Percentiles rank a stretch among this genome's conserved stretches.
Conservation (phyloP, 2,797 vertebrate genomes). For the Esox masquinongy region DNA sequence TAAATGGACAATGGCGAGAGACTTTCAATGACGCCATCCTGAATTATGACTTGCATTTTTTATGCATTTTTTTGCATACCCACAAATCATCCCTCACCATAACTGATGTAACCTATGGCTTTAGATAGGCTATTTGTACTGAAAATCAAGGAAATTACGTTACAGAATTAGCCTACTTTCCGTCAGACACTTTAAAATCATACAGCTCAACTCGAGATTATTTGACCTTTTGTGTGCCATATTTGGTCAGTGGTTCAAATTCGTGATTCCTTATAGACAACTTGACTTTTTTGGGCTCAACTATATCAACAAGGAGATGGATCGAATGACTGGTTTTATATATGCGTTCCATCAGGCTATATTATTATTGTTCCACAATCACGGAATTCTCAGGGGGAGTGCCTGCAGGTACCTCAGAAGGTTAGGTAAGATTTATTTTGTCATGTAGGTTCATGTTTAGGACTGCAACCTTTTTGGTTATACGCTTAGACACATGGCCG, state of each 20-base stretch:
- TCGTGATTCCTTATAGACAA: background rate
- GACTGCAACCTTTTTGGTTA: background rate
- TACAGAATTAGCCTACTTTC: conserved; percentile 2
- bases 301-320: background rate
- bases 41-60: conserved; percentile 74
- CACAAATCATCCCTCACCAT: conserved; percentile 35
- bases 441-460: background rate
- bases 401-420: background rate
- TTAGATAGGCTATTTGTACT: conserved; percentile 30
- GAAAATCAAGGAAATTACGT: conserved; percentile 44
- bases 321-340: background rate
- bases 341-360: background rate
- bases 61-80: conserved; percentile 67
- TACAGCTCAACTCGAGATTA: background rate
- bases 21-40: conserved; percentile 90
- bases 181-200: background rate
- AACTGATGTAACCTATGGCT: background rate
- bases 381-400: conserved; percentile 1
- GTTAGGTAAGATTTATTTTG: background rate
- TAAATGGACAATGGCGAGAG: conserved; percentile 89
- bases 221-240: background rate
- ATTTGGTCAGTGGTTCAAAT: background rate
- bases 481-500: background rate
- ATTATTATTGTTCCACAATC: background rate
- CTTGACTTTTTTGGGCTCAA: background rate